A percentile compares a stretch with the other conserved stretches of the same genome.
These are phyloP conservation scores for Alectura lathami DNA, from an alignment of 2,113 vertebrate species.

Conservation along the genomic window DNA sequence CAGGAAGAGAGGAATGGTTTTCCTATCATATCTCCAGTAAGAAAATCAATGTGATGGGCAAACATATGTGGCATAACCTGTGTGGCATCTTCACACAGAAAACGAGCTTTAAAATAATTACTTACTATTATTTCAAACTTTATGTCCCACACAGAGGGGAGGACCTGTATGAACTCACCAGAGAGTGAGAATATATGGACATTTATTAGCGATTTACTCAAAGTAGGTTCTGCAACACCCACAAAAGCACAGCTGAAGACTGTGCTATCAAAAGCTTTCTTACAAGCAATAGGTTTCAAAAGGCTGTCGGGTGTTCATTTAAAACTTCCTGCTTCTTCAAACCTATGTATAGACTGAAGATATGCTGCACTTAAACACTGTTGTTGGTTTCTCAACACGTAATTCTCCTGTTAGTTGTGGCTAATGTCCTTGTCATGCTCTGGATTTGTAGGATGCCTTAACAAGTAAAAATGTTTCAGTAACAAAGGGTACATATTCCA, in stretches of 20 bases:
- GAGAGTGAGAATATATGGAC: constrained; percentile 23
- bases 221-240: constrained; percentile 12
- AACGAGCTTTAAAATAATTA: neutral
- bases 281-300: neutral
- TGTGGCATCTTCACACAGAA: neutral
- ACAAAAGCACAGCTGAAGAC: neutral
- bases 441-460: neutral
- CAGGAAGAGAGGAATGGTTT: neutral
- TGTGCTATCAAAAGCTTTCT: neutral
- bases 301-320: neutral
- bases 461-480: neutral
- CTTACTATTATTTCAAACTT: neutral
- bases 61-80: neutral
- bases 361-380: neutral
- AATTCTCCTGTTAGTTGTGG: constrained; percentile 2
- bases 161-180: neutral
- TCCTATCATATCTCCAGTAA: neutral
- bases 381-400: neutral
- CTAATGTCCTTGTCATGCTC: neutral
- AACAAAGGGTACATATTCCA: neutral
- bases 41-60: neutral
- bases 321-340: neutral
- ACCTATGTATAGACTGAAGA: neutral
- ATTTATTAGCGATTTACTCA: constrained; percentile 25
- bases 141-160: neutral